Evolutionary conservation across 1,140 invertebrate genomes (phyloP).

Genomic region (Stratiolaelaps scimitus): DNA sequence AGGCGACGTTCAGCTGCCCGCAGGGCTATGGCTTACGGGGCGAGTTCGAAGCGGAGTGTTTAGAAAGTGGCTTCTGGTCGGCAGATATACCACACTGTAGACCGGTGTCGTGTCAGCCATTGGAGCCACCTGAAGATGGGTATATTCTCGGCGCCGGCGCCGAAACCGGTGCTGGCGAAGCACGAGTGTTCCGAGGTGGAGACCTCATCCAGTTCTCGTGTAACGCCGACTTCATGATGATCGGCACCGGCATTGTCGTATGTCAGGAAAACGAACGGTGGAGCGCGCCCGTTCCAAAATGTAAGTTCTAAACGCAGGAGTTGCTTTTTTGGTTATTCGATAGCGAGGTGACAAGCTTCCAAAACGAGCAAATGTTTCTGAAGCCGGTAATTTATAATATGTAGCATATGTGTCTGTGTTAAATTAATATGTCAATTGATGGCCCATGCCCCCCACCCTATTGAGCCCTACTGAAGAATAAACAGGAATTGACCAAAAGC

Average conservation of each 20-base stretch:
- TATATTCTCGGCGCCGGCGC: constrained; percentile 54
- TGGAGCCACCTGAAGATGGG: constrained; percentile 57
- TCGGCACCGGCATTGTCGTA: constrained; percentile 64
- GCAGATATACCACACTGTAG: constrained; percentile 56
- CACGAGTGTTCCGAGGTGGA: constrained; percentile 55
- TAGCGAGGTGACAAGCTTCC: too few species aligned
- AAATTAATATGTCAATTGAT: too few species aligned
- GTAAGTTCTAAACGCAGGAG: constrained; percentile 46
- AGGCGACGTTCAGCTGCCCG: constrained; percentile 62
- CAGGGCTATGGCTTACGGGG: constrained; percentile 63
- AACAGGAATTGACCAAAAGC: too few species aligned
- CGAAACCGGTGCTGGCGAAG: constrained; percentile 29
- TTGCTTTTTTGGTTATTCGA: too few species aligned
- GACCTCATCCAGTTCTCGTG: constrained; percentile 73
- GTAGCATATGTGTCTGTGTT: too few species aligned
- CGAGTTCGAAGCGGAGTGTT: constrained; percentile 57
- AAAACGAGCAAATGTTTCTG: too few species aligned
- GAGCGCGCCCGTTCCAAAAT: constrained; percentile 67
- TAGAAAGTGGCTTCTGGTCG: constrained; percentile 64
- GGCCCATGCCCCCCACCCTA: too few species aligned
- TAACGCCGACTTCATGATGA: constrained; percentile 71
- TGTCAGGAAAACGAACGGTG: constrained; percentile 77
- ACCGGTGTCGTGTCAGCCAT: constrained; percentile 61
- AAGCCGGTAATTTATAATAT: too few species aligned
- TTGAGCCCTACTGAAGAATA: too few species aligned